phyloP scores from a whole-genome alignment of 2,797 vertebrate species.

The Urosaurus nigricauda region DNA sequence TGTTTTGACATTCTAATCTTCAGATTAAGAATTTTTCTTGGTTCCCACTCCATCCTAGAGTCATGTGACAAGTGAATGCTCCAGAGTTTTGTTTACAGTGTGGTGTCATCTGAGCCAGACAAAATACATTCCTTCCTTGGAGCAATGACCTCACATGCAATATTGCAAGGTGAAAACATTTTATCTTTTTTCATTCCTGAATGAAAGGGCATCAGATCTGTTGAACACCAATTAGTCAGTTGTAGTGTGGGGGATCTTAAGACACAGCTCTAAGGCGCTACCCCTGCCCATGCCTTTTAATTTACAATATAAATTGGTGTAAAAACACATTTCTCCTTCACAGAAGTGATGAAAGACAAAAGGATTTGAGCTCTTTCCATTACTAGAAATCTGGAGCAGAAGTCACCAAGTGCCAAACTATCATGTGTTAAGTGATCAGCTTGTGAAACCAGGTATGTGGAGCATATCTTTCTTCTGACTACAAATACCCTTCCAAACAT shows the following conservation, averaged over 20 bases:
- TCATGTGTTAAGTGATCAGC: slow-evolving; percentile 25
- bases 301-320: slow-evolving; percentile 65
- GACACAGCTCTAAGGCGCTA: slow-evolving; percentile 53
- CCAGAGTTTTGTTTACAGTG: slow-evolving; percentile 62
- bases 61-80: slow-evolving; percentile 58
- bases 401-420: slow-evolving; percentile 47
- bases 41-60: slow-evolving; percentile 55
- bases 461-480: neutral
- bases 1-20: slow-evolving; percentile 28
- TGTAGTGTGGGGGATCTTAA: slow-evolving; percentile 63
- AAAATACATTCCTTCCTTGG: slow-evolving; percentile 67
- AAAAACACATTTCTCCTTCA: slow-evolving; percentile 58
- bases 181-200: slow-evolving; percentile 63
- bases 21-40: slow-evolving; percentile 69
- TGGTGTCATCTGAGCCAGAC: slow-evolving; percentile 54
- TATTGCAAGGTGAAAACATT: slow-evolving; percentile 66
- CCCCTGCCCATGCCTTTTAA: slow-evolving; percentile 70
- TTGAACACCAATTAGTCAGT: slow-evolving; percentile 51
- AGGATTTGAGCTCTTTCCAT: slow-evolving; percentile 34
- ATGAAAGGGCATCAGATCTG: slow-evolving; percentile 64
- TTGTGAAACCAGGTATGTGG: neutral
- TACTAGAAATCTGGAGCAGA: slow-evolving; percentile 44
- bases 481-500: neutral
- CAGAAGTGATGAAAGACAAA: slow-evolving; percentile 42
- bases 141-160: slow-evolving; percentile 57